Base-by-base conservation (phyloP, 1,140 invertebrate genomes). In the Araneus ventricosus region DNA sequence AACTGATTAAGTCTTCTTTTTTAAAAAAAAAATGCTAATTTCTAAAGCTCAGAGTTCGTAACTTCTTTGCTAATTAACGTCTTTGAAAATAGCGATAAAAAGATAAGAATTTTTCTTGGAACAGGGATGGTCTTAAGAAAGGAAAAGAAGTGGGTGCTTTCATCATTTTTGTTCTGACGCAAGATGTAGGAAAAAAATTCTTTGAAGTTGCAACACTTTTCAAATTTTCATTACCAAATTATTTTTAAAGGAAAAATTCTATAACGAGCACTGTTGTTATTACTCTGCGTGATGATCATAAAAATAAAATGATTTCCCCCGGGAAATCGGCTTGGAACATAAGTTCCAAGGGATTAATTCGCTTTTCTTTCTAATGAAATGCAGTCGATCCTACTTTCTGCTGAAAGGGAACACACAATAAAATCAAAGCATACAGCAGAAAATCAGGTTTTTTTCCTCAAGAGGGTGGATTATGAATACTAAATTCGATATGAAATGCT, bases 41-140 rank as follows among this genome's bases (percentile, higher is more conserved):
- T 20, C 22, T 24, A 37, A 80, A 41, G 41, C 22, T 5, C n/a
- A 24, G 24, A 82, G 80, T 82, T 52, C 27, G 27, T 79, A 79
- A n/a, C n/a, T 63, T 63, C 14, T 52, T n/a, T n/a, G 80, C n/a
- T 82, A 82, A 82, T 82, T 82, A 82, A 82, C 41, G 41, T 82
- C 80, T 45, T 41, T n/a, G 10, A 30, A 75, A 75, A 75, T 34
- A 20, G 14, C 3, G 70, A 75, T 75, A 75, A 22, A 82, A 45
- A 82, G 39, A 45, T 82, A 82, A 82, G 39, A 80, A 41, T 80
- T 80, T 82, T 82, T 30, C n/a, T 3, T 41, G 24, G 39, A 30
- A 75, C 63, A 30, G 27, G 1, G 27, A 10, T 67, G n/a, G 8
- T 67, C 24, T 27, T n/a, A 27, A 30, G 27, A n/a, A 67, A 27